Percentiles rank a stretch among this genome's conserved stretches.
Conservation (phyloP, 2,113 vertebrate species). For the Paramormyrops kingsleyae region DNA sequence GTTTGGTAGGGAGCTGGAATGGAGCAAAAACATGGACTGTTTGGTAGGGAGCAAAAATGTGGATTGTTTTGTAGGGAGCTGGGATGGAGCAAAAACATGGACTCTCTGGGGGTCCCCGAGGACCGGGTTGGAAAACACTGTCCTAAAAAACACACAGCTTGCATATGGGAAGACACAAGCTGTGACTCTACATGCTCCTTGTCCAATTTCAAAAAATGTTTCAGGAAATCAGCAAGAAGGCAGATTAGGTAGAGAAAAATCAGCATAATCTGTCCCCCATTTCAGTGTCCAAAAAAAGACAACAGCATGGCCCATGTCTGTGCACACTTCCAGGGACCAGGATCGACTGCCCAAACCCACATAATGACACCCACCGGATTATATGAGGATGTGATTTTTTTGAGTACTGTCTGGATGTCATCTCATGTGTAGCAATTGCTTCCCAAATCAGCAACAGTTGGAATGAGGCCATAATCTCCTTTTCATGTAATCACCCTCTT, state of each 20-base stretch:
- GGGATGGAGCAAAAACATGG: background rate
- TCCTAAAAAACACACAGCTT: background rate
- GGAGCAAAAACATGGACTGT: background rate
- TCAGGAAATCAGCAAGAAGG: slow-evolving; percentile 45
- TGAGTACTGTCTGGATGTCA: slow-evolving; percentile 30
- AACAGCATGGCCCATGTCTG: slow-evolving; percentile 20
- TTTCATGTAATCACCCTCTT: slow-evolving; percentile 38
- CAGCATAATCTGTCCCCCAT: slow-evolving; percentile 48
- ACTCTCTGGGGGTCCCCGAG: background rate
- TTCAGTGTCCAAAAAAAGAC: slow-evolving; percentile 46
- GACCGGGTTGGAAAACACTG: background rate
- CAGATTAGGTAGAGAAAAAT: slow-evolving; percentile 54
- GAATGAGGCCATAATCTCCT: slow-evolving; percentile 43
- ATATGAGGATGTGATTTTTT: slow-evolving; percentile 48
- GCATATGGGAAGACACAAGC: background rate
- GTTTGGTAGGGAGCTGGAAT: background rate
- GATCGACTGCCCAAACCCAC: background rate
- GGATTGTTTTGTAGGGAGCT: background rate
- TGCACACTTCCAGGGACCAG: background rate
- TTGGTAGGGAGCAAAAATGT: background rate
- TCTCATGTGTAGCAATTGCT: slow-evolving; percentile 34
- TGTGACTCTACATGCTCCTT: background rate
- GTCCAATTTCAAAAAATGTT: slow-evolving; percentile 5
- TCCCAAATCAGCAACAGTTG: slow-evolving; percentile 17
- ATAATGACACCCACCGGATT: slow-evolving; percentile 41